These are phyloP conservation scores for Tenthredo mesomela DNA, from an alignment of 2,888 invertebrate species.

Conservation along the genomic window DNA sequence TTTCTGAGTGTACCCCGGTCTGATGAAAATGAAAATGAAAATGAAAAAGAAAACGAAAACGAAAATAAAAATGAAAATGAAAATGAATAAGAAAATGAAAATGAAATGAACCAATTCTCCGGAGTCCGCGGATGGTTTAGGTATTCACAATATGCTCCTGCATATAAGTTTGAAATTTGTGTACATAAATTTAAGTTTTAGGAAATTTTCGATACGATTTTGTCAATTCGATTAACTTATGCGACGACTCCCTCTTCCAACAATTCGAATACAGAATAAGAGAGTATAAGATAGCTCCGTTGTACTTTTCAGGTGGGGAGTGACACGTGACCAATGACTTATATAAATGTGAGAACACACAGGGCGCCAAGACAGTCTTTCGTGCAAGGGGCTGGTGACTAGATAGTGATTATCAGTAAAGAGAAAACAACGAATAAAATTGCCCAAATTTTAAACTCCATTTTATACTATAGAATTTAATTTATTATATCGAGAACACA, in stretches of 20 bases:
- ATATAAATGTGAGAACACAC: conserved; percentile 76
- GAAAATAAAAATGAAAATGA: no score
- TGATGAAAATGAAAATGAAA: background rate
- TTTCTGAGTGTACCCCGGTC: no score
- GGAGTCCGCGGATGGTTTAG: no score
- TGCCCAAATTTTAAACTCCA: background rate
- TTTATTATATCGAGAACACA: conserved; percentile 56
- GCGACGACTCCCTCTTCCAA: conserved; percentile 29
- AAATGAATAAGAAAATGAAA: no score
- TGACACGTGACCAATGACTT: conserved; percentile 77
- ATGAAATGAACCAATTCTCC: no score
- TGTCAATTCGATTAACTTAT: background rate
- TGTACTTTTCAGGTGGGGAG: conserved; percentile 64
- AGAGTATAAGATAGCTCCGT: conserved; percentile 37
- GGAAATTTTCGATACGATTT: background rate
- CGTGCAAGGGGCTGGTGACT: conserved; percentile 67
- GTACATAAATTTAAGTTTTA: background rate
- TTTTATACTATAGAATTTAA: background rate
- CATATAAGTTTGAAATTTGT: background rate
- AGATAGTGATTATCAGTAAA: conserved; percentile 31
- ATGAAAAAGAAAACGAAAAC: background rate
- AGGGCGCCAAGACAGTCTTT: conserved; percentile 74
- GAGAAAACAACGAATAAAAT: background rate
- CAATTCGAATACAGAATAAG: conserved; percentile 57
- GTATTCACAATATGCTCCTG: no score